Evolutionary conservation across 2,113 vertebrate species (phyloP).

Genomic region (Ctenodactylus gundi): DNA sequence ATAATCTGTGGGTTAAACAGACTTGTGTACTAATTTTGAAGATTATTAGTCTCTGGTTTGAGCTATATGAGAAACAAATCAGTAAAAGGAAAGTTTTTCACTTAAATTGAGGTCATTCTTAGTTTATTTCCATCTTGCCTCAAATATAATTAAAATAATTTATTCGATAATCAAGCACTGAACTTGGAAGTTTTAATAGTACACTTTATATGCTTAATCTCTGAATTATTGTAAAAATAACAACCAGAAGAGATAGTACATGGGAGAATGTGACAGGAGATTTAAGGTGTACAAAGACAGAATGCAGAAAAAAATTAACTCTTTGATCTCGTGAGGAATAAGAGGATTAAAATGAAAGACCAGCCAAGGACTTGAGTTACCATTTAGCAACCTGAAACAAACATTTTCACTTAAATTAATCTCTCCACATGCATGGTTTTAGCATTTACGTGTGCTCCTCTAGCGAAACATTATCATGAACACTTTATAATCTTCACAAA

Average conservation of each 20-base stretch:
- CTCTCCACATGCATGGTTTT: not conserved
- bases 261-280: not conserved
- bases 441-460: not conserved
- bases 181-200: not conserved
- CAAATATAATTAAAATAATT: not conserved
- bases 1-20: not conserved
- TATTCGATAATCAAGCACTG: not conserved
- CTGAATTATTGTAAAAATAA: not conserved
- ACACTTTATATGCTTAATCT: not conserved
- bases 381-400: not conserved
- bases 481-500: not conserved
- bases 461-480: not conserved
- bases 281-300: not conserved
- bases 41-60: constrained; percentile 15
- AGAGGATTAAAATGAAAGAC: not conserved
- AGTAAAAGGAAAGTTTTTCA: not conserved
- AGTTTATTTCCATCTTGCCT: not conserved
- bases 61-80: not conserved
- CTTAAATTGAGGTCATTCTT: constrained; percentile 28
- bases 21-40: constrained; percentile 16
- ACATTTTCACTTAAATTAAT: not conserved
- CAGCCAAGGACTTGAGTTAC: not conserved
- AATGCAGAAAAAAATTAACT: not conserved
- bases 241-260: not conserved
- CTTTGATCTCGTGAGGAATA: not conserved